A percentile compares a stretch with the other conserved stretches of the same genome.
Conservation (phyloP, 1,140 invertebrate species). For the Parapsyche elsis region DNA sequence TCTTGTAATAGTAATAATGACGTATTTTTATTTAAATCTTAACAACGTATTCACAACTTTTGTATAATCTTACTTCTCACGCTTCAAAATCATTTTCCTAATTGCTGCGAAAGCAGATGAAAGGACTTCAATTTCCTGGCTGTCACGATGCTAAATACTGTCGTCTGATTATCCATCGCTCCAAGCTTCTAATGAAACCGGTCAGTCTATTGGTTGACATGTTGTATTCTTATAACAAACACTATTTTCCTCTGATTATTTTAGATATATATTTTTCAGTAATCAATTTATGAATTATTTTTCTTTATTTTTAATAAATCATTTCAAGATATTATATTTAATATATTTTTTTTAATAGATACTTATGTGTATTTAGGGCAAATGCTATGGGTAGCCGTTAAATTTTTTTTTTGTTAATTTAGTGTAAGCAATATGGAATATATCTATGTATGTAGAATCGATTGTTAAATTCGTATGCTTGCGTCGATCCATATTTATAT, state of each 20-base stretch:
- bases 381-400: too few relatives aligned
- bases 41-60: neutral
- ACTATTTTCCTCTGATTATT: conserved; percentile 19
- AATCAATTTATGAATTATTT: neutral
- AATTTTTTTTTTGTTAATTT: too few relatives aligned
- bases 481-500: too few relatives aligned
- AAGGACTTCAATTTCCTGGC: conserved; percentile 93
- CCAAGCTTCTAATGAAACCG: conserved; percentile 92
- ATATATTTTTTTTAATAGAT: too few relatives aligned
- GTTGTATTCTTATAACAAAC: neutral
- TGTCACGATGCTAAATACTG: conserved; percentile 94
- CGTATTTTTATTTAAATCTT: neutral
- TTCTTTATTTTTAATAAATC: neutral
- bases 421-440: too few relatives aligned
- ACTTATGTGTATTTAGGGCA: too few relatives aligned
- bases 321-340: neutral
- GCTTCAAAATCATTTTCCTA: conserved; percentile 35
- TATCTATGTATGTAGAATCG: too few relatives aligned
- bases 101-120: conserved; percentile 76
- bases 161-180: conserved; percentile 93
- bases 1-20: neutral
- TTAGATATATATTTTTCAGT: neutral
- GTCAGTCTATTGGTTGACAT: conserved; percentile 73
- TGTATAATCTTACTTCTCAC: conserved; percentile 14
- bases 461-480: too few relatives aligned